phyloP scores from a whole-genome alignment of 37 sponge, comb jelly and placozoan genomes.

The Crambe crambe region DNA sequence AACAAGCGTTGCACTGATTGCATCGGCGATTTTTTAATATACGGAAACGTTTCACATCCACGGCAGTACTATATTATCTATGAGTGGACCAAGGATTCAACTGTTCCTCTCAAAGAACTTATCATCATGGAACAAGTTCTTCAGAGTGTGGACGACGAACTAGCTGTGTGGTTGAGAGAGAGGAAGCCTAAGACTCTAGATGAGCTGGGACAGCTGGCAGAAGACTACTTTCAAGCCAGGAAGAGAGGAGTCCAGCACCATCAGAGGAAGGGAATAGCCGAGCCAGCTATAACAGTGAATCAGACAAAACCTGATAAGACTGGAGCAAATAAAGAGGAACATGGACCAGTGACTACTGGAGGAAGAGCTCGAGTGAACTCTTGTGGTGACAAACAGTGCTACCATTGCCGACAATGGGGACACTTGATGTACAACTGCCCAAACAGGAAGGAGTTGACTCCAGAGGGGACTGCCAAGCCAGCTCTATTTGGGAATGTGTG shows the following conservation, averaged over 20 bases:
- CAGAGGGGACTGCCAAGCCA: background rate
- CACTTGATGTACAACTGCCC: constrained; percentile 36
- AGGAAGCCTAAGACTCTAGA: constrained; percentile 28
- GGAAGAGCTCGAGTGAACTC: background rate
- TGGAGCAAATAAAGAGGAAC: background rate
- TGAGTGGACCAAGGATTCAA: background rate
- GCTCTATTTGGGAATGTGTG: constrained; percentile 1
- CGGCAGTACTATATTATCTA: no score
- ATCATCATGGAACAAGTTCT: constrained; percentile 28
- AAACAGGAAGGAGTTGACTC: constrained; percentile 2
- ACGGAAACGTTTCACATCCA: no score
- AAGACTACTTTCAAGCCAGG: constrained; percentile 22
- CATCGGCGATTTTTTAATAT: no score
- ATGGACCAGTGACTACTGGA: background rate
- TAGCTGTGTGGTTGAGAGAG: constrained; percentile 37
- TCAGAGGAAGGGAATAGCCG: background rate
- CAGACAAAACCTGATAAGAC: background rate
- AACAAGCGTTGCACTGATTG: no score
- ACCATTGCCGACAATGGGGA: background rate
- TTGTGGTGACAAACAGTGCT: constrained; percentile 18
- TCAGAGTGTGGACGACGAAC: constrained; percentile 5
- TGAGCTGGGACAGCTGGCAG: constrained; percentile 25
- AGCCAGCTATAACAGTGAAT: background rate
- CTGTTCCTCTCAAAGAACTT: constrained; percentile 2
- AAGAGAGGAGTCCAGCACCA: background rate